Base-by-base conservation (phyloP, 2,113 vertebrate genomes). In the Rutilus rutilus region DNA sequence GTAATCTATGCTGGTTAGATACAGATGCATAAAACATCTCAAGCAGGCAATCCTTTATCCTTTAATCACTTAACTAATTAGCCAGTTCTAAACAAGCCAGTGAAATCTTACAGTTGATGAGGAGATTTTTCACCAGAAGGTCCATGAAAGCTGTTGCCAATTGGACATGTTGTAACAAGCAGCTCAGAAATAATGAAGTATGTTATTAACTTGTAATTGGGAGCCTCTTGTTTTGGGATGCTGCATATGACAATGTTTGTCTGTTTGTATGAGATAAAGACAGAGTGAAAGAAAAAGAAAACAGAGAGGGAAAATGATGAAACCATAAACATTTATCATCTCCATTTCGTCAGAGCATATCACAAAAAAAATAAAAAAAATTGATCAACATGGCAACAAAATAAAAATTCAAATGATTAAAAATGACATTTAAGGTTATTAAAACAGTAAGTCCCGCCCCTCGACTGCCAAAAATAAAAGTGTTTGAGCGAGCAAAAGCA, bases 151-250 rank as follows among this genome's bases (percentile, higher is more conserved):
- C 39, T 64, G 39, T 74, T 78, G 83, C 62, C 74, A 85, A 15
- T 52, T 78, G 59, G 45, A 85, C 83, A 47, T 85, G 74, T 78
- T 78, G 25, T 78, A 47, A 8, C 8, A 30, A 52, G 83, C 27
- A 19, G 74, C 73, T 78, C 27, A 52, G 30, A 85, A 78, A 85
- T 65, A 65, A 78, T 78, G 6, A 62, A 85, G 59, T 85, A 67
- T 85, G 73, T 85, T 85, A 76, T 76, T 83, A 78, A 77, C 45
- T 78, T 75, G 59, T 85, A 65, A 77, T 78, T 85, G 82, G 71
- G 39, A 76, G 52, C 25, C 71, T 62, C 59, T 84, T 74, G 71
- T 47, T 76, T 84, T 47, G 42, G 25, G 45, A 67, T 36, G 59
- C 47, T 65, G 83, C 1, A 6, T n/a, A 50, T 33, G 59, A 15